Conservation (phyloP, 2,888 invertebrate genomes). For the Leucophenga maculata region DNA sequence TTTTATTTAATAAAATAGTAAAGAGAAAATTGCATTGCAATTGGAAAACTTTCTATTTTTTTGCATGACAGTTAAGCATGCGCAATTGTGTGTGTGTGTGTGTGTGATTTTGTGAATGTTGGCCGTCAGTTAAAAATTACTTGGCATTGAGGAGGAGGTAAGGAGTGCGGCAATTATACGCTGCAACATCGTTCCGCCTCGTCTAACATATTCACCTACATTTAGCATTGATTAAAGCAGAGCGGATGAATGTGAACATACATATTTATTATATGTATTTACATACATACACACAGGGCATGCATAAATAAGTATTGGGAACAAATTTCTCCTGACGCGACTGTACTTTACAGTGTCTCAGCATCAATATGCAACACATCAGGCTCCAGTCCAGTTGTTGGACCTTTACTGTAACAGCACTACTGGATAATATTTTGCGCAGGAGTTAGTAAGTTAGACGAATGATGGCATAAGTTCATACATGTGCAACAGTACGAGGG, state of each 20-base stretch:
- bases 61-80: conserved; percentile 52
- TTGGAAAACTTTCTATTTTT: conserved; percentile 61
- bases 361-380: too few species aligned
- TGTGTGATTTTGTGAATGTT: not conserved
- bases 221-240: not conserved
- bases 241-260: not conserved
- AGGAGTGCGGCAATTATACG: not conserved
- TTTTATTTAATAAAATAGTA: conserved; percentile 64
- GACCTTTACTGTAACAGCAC: too few species aligned
- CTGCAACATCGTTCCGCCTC: conserved; percentile 29
- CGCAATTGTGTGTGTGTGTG: conserved; percentile 16
- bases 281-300: too few species aligned
- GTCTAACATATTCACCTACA: conserved; percentile 22
- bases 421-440: too few species aligned
- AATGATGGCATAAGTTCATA: too few species aligned
- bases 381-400: too few species aligned
- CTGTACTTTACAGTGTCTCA: too few species aligned
- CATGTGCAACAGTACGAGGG: too few species aligned
- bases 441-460: too few species aligned
- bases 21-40: conserved; percentile 67
- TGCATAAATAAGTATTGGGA: too few species aligned
- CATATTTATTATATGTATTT: too few species aligned
- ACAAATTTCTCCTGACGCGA: too few species aligned
- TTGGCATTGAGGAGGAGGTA: conserved; percentile 26
- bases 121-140: not conserved